A percentile compares a stretch with the other conserved stretches of the same genome.
These are phyloP conservation scores for Ophiodon elongatus DNA, from an alignment of 2,113 vertebrate genomes.

Conservation along the genomic window DNA sequence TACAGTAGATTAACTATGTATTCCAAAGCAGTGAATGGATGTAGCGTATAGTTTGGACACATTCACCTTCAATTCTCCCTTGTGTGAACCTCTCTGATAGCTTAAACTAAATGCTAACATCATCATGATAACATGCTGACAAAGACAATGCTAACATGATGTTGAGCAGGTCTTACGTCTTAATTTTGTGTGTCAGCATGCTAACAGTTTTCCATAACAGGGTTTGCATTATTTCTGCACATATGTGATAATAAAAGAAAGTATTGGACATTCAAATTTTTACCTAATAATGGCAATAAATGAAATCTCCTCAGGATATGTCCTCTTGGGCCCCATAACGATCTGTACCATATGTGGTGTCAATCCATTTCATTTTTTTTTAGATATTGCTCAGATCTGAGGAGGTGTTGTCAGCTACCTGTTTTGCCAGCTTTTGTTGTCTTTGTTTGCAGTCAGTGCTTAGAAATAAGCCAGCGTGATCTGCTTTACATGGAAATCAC, in stretches of 20 bases:
- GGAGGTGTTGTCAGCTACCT: conserved; percentile 31
- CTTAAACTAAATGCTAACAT: too few relatives aligned
- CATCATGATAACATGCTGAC: not conserved
- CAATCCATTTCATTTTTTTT: not conserved
- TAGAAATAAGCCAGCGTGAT: conserved; percentile 38
- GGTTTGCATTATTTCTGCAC: not conserved
- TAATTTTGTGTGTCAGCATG: not conserved
- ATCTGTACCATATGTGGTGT: not conserved
- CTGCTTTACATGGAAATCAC: conserved; percentile 36
- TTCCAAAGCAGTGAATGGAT: not conserved
- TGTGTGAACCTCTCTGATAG: not conserved
- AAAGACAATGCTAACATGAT: not conserved
- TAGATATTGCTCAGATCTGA: conserved; percentile 18
- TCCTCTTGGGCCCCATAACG: not conserved
- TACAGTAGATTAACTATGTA: not conserved
- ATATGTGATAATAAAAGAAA: not conserved
- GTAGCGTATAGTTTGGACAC: not conserved
- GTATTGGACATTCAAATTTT: not conserved
- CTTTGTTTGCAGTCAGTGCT: conserved; percentile 28
- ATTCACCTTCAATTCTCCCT: not conserved
- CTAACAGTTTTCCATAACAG: not conserved
- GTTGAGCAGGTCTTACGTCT: not conserved
- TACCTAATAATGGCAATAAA: not conserved
- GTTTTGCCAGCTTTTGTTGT: conserved; percentile 37
- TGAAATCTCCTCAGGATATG: not conserved